Percentiles rank a stretch among this genome's conserved stretches.
phyloP scores from a whole-genome alignment of 2,797 vertebrate genomes.

The Lerista edwardsae region DNA sequence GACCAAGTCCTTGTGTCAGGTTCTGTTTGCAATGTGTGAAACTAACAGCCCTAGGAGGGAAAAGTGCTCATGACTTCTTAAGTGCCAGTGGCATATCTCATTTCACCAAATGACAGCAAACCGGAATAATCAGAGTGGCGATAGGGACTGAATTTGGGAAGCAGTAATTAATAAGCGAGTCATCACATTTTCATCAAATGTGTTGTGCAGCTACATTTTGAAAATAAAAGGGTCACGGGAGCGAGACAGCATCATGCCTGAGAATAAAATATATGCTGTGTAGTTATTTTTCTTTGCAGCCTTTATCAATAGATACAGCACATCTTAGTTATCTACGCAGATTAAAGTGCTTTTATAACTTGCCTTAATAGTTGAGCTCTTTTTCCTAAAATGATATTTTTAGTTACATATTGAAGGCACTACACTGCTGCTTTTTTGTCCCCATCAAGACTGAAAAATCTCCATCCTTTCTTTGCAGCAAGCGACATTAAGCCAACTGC shows the following conservation, averaged over 20 bases:
- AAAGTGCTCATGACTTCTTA: constrained; percentile 36
- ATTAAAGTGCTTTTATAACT: neutral
- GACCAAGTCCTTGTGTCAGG: constrained; percentile 40
- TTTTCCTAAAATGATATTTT: no score
- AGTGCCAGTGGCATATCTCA: constrained; percentile 48
- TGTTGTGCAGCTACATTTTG: constrained; percentile 7
- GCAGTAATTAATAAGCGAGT: constrained; percentile 59
- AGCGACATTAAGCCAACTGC: neutral
- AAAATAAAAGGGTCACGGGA: neutral
- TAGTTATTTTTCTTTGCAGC: neutral
- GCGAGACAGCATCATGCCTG: neutral
- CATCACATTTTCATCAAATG: constrained; percentile 16
- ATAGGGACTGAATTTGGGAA: constrained; percentile 18
- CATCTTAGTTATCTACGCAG: no score
- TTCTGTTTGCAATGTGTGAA: constrained; percentile 21
- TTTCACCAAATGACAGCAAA: constrained; percentile 39
- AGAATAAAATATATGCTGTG: neutral
- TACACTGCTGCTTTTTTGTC: neutral
- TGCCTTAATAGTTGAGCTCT: neutral
- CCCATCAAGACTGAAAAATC: neutral
- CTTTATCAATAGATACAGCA: neutral
- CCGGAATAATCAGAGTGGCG: constrained; percentile 49
- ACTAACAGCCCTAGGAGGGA: constrained; percentile 34
- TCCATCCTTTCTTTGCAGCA: neutral
- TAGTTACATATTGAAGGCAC: neutral